Conservation (phyloP, 2,888 invertebrate genomes). For the Drosophila subsilvestris region DNA sequence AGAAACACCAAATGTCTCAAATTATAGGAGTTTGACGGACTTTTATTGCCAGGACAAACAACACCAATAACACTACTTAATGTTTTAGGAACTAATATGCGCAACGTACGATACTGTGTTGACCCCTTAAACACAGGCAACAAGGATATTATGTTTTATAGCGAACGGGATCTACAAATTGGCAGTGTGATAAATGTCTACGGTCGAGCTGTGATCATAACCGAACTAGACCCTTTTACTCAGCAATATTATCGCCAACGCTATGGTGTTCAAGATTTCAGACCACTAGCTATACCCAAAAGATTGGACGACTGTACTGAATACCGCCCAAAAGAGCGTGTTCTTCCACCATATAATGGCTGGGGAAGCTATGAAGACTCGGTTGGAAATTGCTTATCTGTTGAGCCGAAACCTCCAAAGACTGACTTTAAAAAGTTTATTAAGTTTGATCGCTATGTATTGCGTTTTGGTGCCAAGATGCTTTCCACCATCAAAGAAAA, state of each 20-base stretch:
- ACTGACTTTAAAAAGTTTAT: conserved; percentile 92
- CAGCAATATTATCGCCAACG: conserved; percentile 90
- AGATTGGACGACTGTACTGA: conserved; percentile 63
- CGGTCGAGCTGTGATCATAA: conserved; percentile 91
- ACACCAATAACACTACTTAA: conserved; percentile 86
- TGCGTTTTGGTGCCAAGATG: conserved; percentile 92
- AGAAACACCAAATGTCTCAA: not conserved
- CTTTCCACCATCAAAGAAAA: conserved; percentile 89
- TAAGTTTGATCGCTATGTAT: conserved; percentile 89
- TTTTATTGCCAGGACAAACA: conserved; percentile 85
- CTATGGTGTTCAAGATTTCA: conserved; percentile 83
- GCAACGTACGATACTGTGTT: conserved; percentile 85
- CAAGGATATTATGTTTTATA: conserved; percentile 81
- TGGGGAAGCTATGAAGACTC: conserved; percentile 96
- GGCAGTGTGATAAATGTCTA: conserved; percentile 92
- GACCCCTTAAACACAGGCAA: conserved; percentile 86
- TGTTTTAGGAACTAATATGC: conserved; percentile 86
- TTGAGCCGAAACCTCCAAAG: conserved; percentile 91
- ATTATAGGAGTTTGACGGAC: conserved; percentile 75
- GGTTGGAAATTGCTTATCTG: conserved; percentile 92
- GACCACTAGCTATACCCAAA: conserved; percentile 71
- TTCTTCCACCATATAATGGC: conserved; percentile 94
- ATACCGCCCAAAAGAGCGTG: conserved; percentile 48
- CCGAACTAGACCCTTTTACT: conserved; percentile 94
- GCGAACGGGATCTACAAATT: conserved; percentile 89